phyloP scores from a whole-genome alignment of 2,113 vertebrate genomes.

The Coturnix japonica region DNA sequence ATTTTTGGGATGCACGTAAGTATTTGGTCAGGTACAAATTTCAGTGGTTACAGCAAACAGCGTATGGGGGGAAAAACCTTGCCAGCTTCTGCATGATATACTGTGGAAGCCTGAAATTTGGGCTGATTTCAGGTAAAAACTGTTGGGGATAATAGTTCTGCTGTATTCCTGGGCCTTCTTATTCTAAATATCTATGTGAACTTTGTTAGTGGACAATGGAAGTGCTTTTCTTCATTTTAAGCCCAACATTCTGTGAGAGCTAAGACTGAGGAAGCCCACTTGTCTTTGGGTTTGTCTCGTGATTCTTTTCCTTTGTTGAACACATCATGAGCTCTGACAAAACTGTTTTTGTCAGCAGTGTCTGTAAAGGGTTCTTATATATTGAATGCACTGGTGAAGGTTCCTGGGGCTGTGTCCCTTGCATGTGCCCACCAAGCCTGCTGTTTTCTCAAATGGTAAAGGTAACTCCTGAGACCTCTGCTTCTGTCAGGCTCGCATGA shows the following conservation, averaged over 20 bases:
- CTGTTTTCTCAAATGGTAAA: neutral
- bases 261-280: neutral
- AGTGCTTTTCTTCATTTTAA: neutral
- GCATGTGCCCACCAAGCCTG: neutral
- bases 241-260: neutral
- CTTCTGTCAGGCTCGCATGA: conserved; percentile 9
- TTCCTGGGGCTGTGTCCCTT: neutral
- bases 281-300: neutral
- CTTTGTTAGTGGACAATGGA: neutral
- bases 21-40: neutral
- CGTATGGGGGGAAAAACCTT: neutral
- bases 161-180: neutral
- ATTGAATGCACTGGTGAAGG: neutral
- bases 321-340: neutral
- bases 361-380: neutral
- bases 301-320: neutral
- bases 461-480: conserved; percentile 54
- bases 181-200: neutral
- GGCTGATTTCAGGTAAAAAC: neutral
- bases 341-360: neutral
- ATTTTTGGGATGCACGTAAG: neutral
- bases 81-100: neutral
- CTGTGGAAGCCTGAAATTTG: neutral
- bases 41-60: neutral
- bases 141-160: neutral